Evolutionary conservation across 2,888 invertebrate genomes (phyloP).

Genomic region (Alloplasta piceator): DNA sequence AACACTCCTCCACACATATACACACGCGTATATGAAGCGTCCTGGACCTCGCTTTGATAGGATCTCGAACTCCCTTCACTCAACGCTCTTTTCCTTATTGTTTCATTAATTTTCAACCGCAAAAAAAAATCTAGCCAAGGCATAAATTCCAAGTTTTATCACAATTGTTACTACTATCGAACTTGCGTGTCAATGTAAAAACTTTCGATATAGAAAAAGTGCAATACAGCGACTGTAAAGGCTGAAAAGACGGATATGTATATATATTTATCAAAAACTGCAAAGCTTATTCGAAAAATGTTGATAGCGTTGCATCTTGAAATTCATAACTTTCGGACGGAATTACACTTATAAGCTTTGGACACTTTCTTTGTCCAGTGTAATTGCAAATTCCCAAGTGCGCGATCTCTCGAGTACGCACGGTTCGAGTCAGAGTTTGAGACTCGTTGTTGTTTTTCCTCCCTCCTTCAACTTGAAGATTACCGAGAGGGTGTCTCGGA

Average conservation of each 20-base stretch:
- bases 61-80: no score
- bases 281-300: neutral
- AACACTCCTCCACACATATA: neutral
- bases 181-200: conserved; percentile 25
- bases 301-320: neutral
- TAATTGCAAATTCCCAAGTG: neutral
- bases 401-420: neutral
- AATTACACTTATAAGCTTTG: neutral
- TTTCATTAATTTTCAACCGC: neutral
- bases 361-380: neutral
- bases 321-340: conserved; percentile 15
- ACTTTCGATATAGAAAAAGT: conserved; percentile 1
- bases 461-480: neutral
- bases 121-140: conserved; percentile 29
- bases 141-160: conserved; percentile 33
- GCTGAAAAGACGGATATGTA: neutral
- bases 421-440: neutral
- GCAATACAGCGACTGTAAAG: neutral
- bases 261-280: conserved; percentile 16
- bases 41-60: neutral
- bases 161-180: conserved; percentile 42
- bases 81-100: neutral
- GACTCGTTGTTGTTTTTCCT: neutral
- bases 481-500: neutral
- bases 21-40: neutral